These are phyloP conservation scores for Spilosoma lubricipeda DNA, from an alignment of 2,888 invertebrate genomes.

Conservation along the genomic window DNA sequence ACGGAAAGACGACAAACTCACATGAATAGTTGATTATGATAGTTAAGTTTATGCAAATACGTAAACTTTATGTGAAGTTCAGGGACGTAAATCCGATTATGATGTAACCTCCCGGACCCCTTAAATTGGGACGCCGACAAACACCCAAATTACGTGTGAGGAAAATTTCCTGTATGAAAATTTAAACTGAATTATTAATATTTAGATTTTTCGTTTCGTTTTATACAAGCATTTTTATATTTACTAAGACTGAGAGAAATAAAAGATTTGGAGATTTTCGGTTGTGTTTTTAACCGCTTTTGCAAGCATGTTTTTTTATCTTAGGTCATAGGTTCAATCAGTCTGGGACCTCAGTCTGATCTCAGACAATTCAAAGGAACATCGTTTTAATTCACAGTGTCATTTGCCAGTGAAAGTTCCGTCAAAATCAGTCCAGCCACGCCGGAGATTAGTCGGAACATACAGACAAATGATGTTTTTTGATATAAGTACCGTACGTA, in stretches of 20 bases:
- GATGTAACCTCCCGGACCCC: constrained; percentile 52
- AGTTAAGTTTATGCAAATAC: constrained; percentile 72
- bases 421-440: no score
- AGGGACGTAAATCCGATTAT: constrained; percentile 68
- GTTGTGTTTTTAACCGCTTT: no score
- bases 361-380: no score
- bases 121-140: constrained; percentile 55
- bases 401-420: no score
- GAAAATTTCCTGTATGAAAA: constrained; percentile 50
- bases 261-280: background rate
- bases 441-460: no score
- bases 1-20: constrained; percentile 35
- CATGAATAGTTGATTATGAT: constrained; percentile 50
- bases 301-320: no score
- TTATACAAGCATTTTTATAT: constrained; percentile 15
- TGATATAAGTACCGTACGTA: no score
- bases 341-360: no score
- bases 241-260: no score
- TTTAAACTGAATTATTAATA: constrained; percentile 61
- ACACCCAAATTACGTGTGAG: constrained; percentile 59
- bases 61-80: constrained; percentile 64
- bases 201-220: constrained; percentile 54
- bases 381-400: no score
- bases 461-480: no score
- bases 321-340: no score